Conservation (phyloP, 2,888 invertebrate species). For the Lumbricus terrestris region DNA sequence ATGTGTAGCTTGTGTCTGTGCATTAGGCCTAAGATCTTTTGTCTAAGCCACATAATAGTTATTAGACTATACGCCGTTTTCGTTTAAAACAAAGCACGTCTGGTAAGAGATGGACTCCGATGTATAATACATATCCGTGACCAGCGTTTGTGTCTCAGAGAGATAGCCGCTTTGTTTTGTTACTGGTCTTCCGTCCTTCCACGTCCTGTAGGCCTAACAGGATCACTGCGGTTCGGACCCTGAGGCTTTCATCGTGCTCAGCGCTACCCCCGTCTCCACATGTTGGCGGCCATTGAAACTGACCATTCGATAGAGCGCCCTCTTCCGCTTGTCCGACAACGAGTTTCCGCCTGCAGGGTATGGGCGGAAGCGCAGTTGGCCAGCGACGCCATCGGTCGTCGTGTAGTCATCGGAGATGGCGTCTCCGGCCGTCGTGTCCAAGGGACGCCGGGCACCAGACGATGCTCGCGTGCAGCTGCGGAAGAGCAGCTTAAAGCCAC, state of each 20-base stretch:
- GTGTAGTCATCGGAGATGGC: conserved; percentile 14
- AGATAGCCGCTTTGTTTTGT: background rate
- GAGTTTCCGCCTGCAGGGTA: background rate
- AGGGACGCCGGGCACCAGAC: background rate
- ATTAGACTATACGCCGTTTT: no score
- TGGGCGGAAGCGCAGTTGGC: background rate
- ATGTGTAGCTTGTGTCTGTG: background rate
- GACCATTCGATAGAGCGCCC: conserved; percentile 9
- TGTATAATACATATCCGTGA: no score
- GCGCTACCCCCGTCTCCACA: background rate
- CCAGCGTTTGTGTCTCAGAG: background rate
- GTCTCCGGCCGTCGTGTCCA: background rate
- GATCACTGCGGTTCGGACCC: background rate
- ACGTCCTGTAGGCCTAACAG: background rate
- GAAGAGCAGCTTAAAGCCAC: conserved; percentile 4
- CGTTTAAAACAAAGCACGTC: no score
- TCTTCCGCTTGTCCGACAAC: background rate
- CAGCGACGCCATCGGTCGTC: background rate
- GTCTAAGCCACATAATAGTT: background rate
- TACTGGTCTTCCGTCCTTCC: background rate
- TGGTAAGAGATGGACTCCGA: background rate
- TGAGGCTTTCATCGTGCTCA: background rate
- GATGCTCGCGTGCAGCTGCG: background rate
- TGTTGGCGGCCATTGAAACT: background rate
- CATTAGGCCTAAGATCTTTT: background rate